A percentile compares a stretch with the other conserved stretches of the same genome.
Evolutionary conservation across 2,888 invertebrate species (phyloP).

Genomic region (Therioaphis trifolii): DNA sequence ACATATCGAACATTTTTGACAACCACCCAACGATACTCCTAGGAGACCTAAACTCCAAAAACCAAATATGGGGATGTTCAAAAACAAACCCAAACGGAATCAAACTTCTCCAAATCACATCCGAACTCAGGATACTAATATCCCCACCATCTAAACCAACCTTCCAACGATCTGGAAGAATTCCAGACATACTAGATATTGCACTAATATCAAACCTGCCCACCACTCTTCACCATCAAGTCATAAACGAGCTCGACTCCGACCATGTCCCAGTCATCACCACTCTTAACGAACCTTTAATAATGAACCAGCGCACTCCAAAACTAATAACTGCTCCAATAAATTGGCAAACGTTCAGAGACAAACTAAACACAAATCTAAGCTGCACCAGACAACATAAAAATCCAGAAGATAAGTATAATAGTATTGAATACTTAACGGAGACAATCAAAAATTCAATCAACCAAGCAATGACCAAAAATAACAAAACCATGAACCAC

Average conservation of each 20-base stretch:
- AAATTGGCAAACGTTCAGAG: too few relatives aligned
- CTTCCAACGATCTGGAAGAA: constrained; percentile 1
- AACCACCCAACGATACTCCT: constrained; percentile 15
- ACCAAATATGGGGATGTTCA: neutral
- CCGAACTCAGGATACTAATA: constrained; percentile 20
- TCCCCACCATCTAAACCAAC: too few relatives aligned
- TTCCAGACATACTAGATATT: neutral
- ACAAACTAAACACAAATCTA: neutral
- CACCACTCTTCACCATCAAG: neutral
- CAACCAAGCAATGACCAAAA: too few relatives aligned
- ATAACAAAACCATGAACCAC: neutral
- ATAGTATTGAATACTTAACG: constrained; percentile 12
- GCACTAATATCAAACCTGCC: too few relatives aligned
- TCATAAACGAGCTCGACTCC: neutral
- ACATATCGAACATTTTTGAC: neutral
- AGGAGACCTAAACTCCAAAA: neutral
- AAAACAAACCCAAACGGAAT: constrained; percentile 13
- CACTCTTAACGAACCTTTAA: neutral
- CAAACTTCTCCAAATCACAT: too few relatives aligned
- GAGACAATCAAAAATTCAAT: neutral
- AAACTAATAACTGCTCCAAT: neutral
- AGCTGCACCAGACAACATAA: neutral
- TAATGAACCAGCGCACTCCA: neutral
- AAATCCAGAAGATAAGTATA: neutral
- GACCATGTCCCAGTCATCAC: neutral